phyloP scores from a whole-genome alignment of 2,888 invertebrate genomes.

The Meandrusa payeni region DNA sequence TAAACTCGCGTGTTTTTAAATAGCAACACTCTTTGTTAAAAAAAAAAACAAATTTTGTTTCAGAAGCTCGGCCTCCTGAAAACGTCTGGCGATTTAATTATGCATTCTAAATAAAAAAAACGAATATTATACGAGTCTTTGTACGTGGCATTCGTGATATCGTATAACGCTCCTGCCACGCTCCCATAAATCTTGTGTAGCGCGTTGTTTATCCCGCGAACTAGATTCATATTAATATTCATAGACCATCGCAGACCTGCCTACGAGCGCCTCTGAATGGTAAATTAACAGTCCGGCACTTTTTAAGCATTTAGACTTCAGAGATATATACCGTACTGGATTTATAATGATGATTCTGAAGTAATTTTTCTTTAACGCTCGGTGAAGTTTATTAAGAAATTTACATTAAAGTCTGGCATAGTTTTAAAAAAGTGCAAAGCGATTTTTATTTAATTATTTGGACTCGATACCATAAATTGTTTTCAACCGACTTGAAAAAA shows the following conservation, averaged over 20 bases:
- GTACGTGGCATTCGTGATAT: slow-evolving; percentile 16
- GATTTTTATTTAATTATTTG: too few species aligned
- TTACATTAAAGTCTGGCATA: too few species aligned
- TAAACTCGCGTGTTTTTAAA: background rate
- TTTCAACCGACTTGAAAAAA: too few species aligned
- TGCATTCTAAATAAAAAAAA: slow-evolving; percentile 1
- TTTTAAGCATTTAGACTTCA: slow-evolving; percentile 9
- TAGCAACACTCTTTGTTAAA: background rate
- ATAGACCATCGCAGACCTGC: slow-evolving; percentile 20
- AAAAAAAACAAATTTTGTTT: background rate
- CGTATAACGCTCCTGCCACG: slow-evolving; percentile 7
- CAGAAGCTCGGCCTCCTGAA: background rate
- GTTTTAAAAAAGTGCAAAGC: too few species aligned
- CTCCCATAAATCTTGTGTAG: slow-evolving; percentile 20
- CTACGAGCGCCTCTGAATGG: slow-evolving; percentile 18
- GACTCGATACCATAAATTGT: too few species aligned
- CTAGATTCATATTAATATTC: slow-evolving; percentile 20
- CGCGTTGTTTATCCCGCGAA: slow-evolving; percentile 18
- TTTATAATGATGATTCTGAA: background rate
- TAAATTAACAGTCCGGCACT: slow-evolving; percentile 15
- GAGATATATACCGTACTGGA: background rate
- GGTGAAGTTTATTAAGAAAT: too few species aligned
- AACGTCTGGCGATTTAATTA: slow-evolving; percentile 15
- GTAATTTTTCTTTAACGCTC: background rate
- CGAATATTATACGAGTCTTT: slow-evolving; percentile 8